These are phyloP conservation scores for Drosophila longiperda DNA, from an alignment of 2,888 invertebrate genomes.

Conservation along the genomic window DNA sequence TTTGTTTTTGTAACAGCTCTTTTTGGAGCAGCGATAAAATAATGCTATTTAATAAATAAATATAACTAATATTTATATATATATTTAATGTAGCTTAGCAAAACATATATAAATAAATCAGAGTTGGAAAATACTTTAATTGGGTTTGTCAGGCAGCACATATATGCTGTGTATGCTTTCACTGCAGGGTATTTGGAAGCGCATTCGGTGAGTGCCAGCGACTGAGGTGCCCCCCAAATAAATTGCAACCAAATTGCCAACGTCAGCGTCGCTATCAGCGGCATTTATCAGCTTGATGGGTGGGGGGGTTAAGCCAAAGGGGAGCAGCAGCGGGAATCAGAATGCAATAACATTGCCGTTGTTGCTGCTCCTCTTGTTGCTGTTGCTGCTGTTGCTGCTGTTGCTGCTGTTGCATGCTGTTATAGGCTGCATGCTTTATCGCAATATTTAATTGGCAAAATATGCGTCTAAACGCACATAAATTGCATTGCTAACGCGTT, in stretches of 20 bases:
- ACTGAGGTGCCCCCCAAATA: constrained; percentile 64
- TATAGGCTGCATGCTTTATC: constrained; percentile 83
- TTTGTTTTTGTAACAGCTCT: background rate
- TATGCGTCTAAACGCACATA: constrained; percentile 85
- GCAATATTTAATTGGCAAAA: constrained; percentile 85
- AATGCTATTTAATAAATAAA: background rate
- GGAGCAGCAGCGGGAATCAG: constrained; percentile 7
- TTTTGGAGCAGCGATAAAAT: background rate
- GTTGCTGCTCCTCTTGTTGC: constrained; percentile 5
- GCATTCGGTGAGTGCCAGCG: constrained; percentile 33
- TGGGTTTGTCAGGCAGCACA: background rate
- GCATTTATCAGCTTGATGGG: constrained; percentile 70
- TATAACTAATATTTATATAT: background rate
- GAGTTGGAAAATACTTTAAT: background rate
- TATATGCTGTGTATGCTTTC: background rate
- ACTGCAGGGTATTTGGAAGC: constrained; percentile 22
- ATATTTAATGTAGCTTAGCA: background rate
- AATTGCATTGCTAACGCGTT: constrained; percentile 82
- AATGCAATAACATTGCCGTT: constrained; percentile 37
- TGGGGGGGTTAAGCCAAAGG: constrained; percentile 7
- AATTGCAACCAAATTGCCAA: constrained; percentile 79
- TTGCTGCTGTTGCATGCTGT: constrained; percentile 48
- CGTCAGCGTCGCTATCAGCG: constrained; percentile 78
- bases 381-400: constrained; percentile 24
- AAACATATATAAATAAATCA: background rate